A percentile compares a stretch with the other conserved stretches of the same genome.
phyloP scores from a whole-genome alignment of 2,797 vertebrate genomes.

The Gadopsis marmoratus region DNA sequence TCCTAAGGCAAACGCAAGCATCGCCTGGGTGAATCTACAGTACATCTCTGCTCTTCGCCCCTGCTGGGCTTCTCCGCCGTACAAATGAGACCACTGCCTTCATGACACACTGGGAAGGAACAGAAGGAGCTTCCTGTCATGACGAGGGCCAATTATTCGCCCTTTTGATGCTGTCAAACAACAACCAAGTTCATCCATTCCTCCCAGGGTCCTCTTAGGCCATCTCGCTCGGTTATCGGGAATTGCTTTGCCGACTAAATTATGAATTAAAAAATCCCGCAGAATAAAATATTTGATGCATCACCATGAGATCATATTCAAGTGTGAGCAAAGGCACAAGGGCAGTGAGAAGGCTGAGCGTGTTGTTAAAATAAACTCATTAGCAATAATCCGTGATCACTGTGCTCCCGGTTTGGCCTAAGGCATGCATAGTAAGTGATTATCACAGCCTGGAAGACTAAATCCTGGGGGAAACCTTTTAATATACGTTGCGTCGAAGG shows the following conservation, averaged over 20 bases:
- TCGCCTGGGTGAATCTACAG: slow-evolving; percentile 68
- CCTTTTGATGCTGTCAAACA: slow-evolving; percentile 60
- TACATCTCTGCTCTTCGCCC: slow-evolving; percentile 42
- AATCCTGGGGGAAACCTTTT: slow-evolving; percentile 47
- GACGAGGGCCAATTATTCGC: slow-evolving; percentile 59
- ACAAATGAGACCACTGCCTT: slow-evolving; percentile 56
- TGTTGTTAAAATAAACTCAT: slow-evolving; percentile 59
- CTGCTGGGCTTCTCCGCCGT: slow-evolving; percentile 52
- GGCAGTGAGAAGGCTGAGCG: slow-evolving; percentile 34
- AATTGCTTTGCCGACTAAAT: slow-evolving; percentile 18
- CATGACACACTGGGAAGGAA: slow-evolving; percentile 43
- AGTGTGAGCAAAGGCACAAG: slow-evolving; percentile 15
- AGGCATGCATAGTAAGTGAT: slow-evolving; percentile 63
- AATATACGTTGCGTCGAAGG: slow-evolving; percentile 50
- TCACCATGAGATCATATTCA: slow-evolving; percentile 30
- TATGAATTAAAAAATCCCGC: slow-evolving; percentile 17
- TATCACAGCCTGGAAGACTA: slow-evolving; percentile 49
- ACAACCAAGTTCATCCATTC: slow-evolving; percentile 63
- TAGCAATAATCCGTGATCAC: slow-evolving; percentile 62
- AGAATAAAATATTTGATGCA: slow-evolving; percentile 18
- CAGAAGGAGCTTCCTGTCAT: slow-evolving; percentile 53
- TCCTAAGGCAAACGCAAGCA: slow-evolving; percentile 58
- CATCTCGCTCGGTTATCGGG: slow-evolving; percentile 24
- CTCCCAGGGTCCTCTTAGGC: slow-evolving; percentile 52
- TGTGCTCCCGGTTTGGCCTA: slow-evolving; percentile 45